Conservation (phyloP, 2,797 vertebrate genomes). For the Sebastes vulpes region DNA sequence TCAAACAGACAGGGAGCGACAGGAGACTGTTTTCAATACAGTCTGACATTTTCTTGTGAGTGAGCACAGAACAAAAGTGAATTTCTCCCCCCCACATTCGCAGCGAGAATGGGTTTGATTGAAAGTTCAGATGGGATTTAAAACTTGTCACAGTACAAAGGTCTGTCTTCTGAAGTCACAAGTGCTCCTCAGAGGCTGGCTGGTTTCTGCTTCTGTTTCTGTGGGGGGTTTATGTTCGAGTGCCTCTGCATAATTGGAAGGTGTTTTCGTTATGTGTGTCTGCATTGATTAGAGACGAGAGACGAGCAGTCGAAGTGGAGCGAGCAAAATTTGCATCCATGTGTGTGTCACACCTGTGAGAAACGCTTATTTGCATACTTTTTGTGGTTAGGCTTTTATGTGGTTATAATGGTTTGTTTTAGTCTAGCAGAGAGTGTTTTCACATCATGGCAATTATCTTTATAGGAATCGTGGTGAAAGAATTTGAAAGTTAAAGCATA, state of each 20-base stretch:
- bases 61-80: slow-evolving; percentile 21
- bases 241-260: slow-evolving; percentile 51
- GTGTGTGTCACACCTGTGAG: slow-evolving; percentile 16
- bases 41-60: slow-evolving; percentile 52
- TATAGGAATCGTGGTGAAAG: background rate
- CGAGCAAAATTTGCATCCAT: background rate
- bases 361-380: slow-evolving; percentile 22
- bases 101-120: slow-evolving; percentile 54
- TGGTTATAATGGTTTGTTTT: slow-evolving; percentile 17
- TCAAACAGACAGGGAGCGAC: slow-evolving; percentile 25
- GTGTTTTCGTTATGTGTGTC: slow-evolving; percentile 31
- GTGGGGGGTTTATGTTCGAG: slow-evolving; percentile 26
- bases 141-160: slow-evolving; percentile 59
- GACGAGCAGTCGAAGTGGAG: background rate
- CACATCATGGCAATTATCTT: slow-evolving; percentile 8
- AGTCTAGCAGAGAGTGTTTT: background rate
- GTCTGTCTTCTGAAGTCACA: slow-evolving; percentile 53
- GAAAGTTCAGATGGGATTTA: slow-evolving; percentile 69
- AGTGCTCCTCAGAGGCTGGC: slow-evolving; percentile 46
- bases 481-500: background rate
- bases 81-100: background rate
- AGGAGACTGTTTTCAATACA: slow-evolving; percentile 28
- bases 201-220: slow-evolving; percentile 27
- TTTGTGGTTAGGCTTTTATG: slow-evolving; percentile 6
- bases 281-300: slow-evolving; percentile 47